phyloP scores from a whole-genome alignment of 2,888 invertebrate genomes.

The Drosophila robusta region DNA sequence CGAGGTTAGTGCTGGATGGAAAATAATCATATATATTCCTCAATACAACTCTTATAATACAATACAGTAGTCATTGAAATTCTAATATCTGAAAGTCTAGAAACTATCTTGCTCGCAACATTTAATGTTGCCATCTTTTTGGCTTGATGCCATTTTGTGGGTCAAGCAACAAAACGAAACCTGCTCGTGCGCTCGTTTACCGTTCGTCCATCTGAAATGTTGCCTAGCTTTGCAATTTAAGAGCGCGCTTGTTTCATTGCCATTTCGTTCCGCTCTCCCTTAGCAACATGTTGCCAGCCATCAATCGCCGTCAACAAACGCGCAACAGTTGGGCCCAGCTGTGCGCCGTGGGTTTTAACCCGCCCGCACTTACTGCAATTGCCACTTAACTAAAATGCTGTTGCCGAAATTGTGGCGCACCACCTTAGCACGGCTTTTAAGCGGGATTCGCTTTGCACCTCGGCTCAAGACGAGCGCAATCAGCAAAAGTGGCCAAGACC shows the following conservation, averaged over 20 bases:
- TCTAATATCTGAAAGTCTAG: no score
- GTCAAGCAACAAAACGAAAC: conserved; percentile 21
- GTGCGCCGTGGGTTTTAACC: conserved; percentile 6
- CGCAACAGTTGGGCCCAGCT: conserved; percentile 69
- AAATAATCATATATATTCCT: background rate
- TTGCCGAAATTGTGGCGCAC: conserved; percentile 6
- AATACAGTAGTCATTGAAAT: no score
- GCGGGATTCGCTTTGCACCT: conserved; percentile 1
- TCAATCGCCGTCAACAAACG: conserved; percentile 19
- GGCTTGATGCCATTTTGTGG: conserved; percentile 18
- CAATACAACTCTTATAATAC: no score
- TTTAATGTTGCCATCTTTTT: conserved; percentile 11
- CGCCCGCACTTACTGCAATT: conserved; percentile 50
- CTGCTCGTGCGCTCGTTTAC: background rate
- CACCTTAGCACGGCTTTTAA: conserved; percentile 9
- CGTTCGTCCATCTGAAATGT: background rate
- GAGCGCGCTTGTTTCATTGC: conserved; percentile 42
- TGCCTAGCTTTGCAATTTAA: background rate
- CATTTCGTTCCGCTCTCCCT: conserved; percentile 60
- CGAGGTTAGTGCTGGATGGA: conserved; percentile 52
- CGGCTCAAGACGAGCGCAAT: conserved; percentile 47
- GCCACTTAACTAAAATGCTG: conserved; percentile 54
- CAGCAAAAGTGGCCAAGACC: conserved; percentile 65
- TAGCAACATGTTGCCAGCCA: conserved; percentile 69
- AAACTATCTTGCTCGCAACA: no score